A percentile compares a stretch with the other conserved stretches of the same genome.
Evolutionary conservation across 2,113 vertebrate species (phyloP).

Genomic region (Todiramphus saurophagus): DNA sequence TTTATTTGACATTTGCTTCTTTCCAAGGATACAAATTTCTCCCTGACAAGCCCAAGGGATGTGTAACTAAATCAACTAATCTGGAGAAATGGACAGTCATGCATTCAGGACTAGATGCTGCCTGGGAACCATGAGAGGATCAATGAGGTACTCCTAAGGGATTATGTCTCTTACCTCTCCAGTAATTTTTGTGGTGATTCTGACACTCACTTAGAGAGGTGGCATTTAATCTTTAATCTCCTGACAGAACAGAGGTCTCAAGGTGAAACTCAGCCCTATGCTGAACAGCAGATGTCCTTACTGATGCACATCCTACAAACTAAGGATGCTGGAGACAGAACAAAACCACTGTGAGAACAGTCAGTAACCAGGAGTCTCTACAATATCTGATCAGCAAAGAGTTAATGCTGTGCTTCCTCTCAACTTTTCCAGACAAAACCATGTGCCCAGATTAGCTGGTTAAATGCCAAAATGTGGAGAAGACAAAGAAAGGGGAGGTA

Average conservation of each 20-base stretch:
- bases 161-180: slow-evolving; percentile 37
- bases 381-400: neutral
- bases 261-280: slow-evolving; percentile 11
- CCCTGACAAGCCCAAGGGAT: neutral
- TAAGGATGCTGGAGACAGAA: neutral
- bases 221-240: slow-evolving; percentile 57
- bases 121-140: slow-evolving; percentile 20
- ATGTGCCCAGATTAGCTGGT: neutral
- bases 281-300: slow-evolving; percentile 1
- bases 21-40: slow-evolving; percentile 33
- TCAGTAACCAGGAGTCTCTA: neutral
- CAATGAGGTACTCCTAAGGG: slow-evolving; percentile 42
- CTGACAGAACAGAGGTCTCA: slow-evolving; percentile 18
- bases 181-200: slow-evolving; percentile 46
- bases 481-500: neutral
- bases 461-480: neutral
- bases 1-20: slow-evolving; percentile 7
- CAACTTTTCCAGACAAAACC: neutral
- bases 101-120: neutral
- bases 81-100: neutral
- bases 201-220: slow-evolving; percentile 42
- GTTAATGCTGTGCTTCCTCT: neutral
- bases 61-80: slow-evolving; percentile 28
- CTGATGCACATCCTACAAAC: neutral
- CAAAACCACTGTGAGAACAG: neutral